Conservation (phyloP, 2,113 vertebrate genomes). For the Prionailurus viverrinus region DNA sequence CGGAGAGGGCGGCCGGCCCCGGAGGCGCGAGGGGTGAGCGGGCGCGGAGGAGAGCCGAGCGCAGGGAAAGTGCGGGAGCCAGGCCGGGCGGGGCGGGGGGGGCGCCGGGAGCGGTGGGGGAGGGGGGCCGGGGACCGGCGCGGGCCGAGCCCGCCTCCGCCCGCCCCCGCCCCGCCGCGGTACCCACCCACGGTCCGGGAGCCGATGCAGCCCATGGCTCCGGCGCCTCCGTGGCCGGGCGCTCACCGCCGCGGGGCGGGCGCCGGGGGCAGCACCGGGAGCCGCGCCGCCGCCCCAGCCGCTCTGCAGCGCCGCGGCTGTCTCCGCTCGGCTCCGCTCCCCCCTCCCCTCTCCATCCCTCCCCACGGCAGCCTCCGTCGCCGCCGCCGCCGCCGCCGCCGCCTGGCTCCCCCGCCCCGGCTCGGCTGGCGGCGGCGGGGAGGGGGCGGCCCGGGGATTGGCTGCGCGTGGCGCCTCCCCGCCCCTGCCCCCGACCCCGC, state of each 20-base stretch:
- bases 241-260: conserved; percentile 76
- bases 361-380: conserved; percentile 76
- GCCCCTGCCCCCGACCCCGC: conserved; percentile 44
- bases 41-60: background rate
- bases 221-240: conserved; percentile 78
- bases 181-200: conserved; percentile 90
- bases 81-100: conserved; percentile 20
- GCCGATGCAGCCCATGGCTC: conserved; percentile 91
- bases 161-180: conserved; percentile 71
- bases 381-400: conserved; percentile 71
- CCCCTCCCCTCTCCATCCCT: conserved; percentile 80
- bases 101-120: conserved; percentile 21
- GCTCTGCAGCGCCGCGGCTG: conserved; percentile 84
- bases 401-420: conserved; percentile 75
- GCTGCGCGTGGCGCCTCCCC: conserved; percentile 73
- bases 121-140: background rate
- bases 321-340: conserved; percentile 80
- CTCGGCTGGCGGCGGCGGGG: conserved; percentile 54
- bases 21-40: background rate
- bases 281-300: conserved; percentile 82
- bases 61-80: conserved; percentile 39
- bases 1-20: background rate
- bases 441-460: conserved; percentile 79
- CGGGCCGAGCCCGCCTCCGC: background rate
- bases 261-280: conserved; percentile 81